phyloP scores from a whole-genome alignment of 1,140 invertebrate species.

The Eumeta japonica region DNA sequence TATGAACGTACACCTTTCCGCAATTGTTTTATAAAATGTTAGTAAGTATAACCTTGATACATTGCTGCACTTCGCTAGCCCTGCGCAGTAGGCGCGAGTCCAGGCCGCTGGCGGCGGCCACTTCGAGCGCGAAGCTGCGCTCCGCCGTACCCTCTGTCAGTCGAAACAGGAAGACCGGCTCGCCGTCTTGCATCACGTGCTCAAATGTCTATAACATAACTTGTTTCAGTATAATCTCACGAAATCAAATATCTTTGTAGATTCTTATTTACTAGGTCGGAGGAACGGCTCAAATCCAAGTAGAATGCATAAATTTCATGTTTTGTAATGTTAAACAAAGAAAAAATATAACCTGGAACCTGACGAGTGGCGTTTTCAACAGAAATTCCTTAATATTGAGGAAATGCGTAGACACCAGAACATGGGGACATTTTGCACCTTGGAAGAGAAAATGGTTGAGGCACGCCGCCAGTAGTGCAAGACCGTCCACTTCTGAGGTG shows the following conservation, averaged over 20 bases:
- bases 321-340: too few species aligned
- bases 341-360: too few species aligned
- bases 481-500: constrained; percentile 75
- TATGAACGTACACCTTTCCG: neutral
- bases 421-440: constrained; percentile 65
- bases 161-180: constrained; percentile 64
- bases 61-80: constrained; percentile 18
- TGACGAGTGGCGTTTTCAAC: constrained; percentile 44
- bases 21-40: neutral
- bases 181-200: constrained; percentile 54
- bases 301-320: too few species aligned
- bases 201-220: constrained; percentile 61
- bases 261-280: too few species aligned
- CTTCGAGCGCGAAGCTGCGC: constrained; percentile 60
- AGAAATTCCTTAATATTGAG: constrained; percentile 63
- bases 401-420: constrained; percentile 78
- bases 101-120: constrained; percentile 54
- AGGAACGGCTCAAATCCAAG: too few species aligned
- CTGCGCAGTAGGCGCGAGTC: constrained; percentile 12
- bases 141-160: constrained; percentile 54
- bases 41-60: constrained; percentile 19
- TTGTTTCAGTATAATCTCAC: neutral
- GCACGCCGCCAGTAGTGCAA: constrained; percentile 66
- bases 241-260: neutral
- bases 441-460: constrained; percentile 65